phyloP scores from a whole-genome alignment of 2,113 vertebrate genomes.

The Planiliza haematocheilus region DNA sequence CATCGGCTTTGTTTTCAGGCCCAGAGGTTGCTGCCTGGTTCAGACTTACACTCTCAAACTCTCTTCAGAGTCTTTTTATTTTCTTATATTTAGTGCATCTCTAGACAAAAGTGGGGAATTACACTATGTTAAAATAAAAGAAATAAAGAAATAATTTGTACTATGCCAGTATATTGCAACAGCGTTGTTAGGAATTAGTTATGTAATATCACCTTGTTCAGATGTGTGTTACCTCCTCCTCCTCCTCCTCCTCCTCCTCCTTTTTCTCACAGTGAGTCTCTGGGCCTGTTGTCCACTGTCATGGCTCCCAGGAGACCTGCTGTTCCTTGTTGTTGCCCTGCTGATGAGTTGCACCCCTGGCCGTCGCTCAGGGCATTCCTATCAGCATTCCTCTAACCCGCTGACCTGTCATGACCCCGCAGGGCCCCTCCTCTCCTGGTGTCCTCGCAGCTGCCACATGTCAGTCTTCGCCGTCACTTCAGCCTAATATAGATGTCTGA shows the following conservation, averaged over 20 bases:
- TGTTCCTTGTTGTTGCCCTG: conserved; percentile 32
- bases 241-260: neutral
- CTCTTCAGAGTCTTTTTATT: no score
- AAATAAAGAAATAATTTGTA: no score
- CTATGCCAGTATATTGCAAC: no score
- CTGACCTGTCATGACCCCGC: conserved; percentile 63
- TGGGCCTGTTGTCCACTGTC: conserved; percentile 14
- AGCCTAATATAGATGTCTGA: conserved; percentile 20
- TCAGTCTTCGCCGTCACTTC: conserved; percentile 46
- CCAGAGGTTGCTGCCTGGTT: no score
- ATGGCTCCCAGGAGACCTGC: conserved; percentile 34
- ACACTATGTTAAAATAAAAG: no score
- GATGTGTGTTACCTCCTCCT: neutral
- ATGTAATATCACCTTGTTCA: neutral
- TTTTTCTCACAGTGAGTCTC: neutral
- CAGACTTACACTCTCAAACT: no score
- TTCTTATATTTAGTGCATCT: no score
- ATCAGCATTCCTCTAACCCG: conserved; percentile 60
- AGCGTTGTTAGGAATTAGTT: no score
- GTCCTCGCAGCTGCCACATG: conserved; percentile 58
- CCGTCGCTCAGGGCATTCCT: conserved; percentile 46
- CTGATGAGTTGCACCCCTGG: conserved; percentile 16
- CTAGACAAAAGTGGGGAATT: no score
- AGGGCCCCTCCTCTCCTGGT: conserved; percentile 40
- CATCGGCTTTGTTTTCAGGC: no score